phyloP scores from a whole-genome alignment of 2,797 vertebrate species.

The Steatocranus sp. region DNA sequence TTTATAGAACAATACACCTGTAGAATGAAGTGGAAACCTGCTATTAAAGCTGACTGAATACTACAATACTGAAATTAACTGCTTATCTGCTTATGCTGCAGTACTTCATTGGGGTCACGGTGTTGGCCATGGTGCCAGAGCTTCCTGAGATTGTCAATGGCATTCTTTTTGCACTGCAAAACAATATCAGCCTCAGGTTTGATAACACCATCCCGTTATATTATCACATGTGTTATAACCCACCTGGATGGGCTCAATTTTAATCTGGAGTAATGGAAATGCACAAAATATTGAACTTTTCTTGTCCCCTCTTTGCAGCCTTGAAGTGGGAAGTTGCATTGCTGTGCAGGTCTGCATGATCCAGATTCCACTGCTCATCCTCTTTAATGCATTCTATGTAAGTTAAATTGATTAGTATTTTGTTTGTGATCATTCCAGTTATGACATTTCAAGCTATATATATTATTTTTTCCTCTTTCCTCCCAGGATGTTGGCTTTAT shows the following conservation, averaged over 20 bases:
- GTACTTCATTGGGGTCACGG: conserved; percentile 88
- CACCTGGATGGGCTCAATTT: neutral
- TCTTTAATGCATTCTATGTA: conserved; percentile 89
- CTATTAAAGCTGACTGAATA: neutral
- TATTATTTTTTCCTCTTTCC: neutral
- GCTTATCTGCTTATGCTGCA: conserved; percentile 30
- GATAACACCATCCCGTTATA: neutral
- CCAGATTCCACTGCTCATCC: conserved; percentile 87
- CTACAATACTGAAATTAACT: neutral
- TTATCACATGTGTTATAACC: neutral
- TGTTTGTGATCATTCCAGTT: neutral
- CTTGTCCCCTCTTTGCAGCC: conserved; percentile 57
- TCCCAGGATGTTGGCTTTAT: conserved; percentile 80
- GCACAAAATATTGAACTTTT: neutral
- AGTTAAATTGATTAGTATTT: conserved; percentile 50
- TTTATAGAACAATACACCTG: neutral
- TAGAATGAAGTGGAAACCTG: neutral
- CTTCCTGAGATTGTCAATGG: conserved; percentile 89
- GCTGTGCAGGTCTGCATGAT: conserved; percentile 93
- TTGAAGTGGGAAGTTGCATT: conserved; percentile 89
- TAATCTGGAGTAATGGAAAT: neutral
- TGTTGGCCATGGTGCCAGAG: conserved; percentile 89
- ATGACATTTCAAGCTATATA: neutral
- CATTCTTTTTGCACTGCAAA: conserved; percentile 90
- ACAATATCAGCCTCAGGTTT: conserved; percentile 90